Conservation (phyloP, 2,888 invertebrate species). For the Marasmarcha lunaedactyla region DNA sequence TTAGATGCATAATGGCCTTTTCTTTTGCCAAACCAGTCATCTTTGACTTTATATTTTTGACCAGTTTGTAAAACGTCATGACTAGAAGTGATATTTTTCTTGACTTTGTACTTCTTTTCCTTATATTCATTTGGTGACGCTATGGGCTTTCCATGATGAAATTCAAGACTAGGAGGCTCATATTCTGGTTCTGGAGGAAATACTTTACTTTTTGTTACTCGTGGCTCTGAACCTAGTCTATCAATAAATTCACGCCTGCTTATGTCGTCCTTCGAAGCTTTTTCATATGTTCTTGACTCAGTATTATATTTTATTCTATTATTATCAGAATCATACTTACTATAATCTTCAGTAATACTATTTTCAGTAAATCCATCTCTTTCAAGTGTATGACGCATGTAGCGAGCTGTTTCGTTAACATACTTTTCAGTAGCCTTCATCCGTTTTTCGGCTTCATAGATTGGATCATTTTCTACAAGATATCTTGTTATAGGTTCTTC, state of each 20-base stretch:
- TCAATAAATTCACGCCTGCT: slow-evolving; percentile 50
- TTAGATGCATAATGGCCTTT: slow-evolving; percentile 72
- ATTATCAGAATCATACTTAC: slow-evolving; percentile 58
- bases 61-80: slow-evolving; percentile 52
- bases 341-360: slow-evolving; percentile 59
- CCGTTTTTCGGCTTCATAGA: slow-evolving; percentile 53
- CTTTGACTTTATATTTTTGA: slow-evolving; percentile 56
- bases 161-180: slow-evolving; percentile 78
- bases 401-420: slow-evolving; percentile 67
- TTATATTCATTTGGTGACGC: slow-evolving; percentile 73
- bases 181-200: slow-evolving; percentile 67
- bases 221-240: slow-evolving; percentile 30
- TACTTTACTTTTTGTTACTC: slow-evolving; percentile 37
- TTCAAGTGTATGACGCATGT: slow-evolving; percentile 67
- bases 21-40: slow-evolving; percentile 50
- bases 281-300: slow-evolving; percentile 44
- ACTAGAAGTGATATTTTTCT: slow-evolving; percentile 58
- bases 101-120: slow-evolving; percentile 59
- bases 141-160: slow-evolving; percentile 62
- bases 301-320: slow-evolving; percentile 54
- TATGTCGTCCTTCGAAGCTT: slow-evolving; percentile 41
- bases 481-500: slow-evolving; percentile 53
- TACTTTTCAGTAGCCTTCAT: slow-evolving; percentile 68
- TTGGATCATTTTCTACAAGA: slow-evolving; percentile 57
- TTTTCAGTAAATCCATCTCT: slow-evolving; percentile 68